These are phyloP conservation scores for Monoplex corrugatus DNA, from an alignment of 2,888 invertebrate genomes.

Conservation along the genomic window DNA sequence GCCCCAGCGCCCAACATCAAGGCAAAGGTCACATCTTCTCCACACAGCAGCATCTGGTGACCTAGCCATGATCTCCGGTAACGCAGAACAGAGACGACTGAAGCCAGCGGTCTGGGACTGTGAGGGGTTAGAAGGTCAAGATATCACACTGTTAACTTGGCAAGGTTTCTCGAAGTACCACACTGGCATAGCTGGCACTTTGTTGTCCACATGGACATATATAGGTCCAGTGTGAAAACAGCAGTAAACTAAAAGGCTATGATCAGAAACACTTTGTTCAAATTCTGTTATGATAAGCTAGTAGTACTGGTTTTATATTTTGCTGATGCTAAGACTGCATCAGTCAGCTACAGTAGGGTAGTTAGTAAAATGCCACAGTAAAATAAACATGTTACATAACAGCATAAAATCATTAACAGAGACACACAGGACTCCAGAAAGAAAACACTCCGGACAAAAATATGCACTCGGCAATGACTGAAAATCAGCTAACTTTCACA, in stretches of 20 bases:
- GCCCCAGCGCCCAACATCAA: constrained; percentile 44
- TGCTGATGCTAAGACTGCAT: background rate
- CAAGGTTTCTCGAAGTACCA: constrained; percentile 11
- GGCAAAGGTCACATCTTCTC: constrained; percentile 41
- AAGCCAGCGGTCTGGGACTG: constrained; percentile 42
- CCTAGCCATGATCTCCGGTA: constrained; percentile 44
- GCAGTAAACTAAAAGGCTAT: too few species aligned
- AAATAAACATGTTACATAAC: background rate
- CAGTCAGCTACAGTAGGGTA: background rate
- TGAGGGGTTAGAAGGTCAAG: constrained; percentile 38
- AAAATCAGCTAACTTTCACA: background rate
- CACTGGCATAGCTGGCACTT: too few species aligned
- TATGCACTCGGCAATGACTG: background rate
- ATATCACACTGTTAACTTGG: constrained; percentile 11
- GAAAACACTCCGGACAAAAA: background rate
- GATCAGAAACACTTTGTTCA: too few species aligned
- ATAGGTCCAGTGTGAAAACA: too few species aligned
- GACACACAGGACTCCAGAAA: background rate
- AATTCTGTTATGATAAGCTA: background rate
- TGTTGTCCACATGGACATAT: too few species aligned
- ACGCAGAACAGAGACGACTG: constrained; percentile 43
- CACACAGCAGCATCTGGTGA: constrained; percentile 1
- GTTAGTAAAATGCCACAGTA: background rate
- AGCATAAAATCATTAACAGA: background rate
- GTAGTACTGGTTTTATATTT: background rate